phyloP scores from a whole-genome alignment of 2,888 invertebrate genomes.

The Adela reaumurella region DNA sequence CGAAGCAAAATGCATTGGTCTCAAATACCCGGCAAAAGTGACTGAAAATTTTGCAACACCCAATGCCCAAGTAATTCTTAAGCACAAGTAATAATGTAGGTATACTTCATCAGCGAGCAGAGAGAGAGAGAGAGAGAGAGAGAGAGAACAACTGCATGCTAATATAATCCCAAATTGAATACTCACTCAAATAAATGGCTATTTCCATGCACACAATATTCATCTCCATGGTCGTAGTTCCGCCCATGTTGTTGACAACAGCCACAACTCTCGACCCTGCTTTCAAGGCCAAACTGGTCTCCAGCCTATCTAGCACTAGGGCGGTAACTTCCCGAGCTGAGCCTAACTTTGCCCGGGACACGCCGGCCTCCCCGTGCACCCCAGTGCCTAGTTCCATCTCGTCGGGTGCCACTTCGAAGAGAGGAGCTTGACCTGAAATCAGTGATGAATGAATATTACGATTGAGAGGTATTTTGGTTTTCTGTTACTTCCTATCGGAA shows the following conservation, averaged over 20 bases:
- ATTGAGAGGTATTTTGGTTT: too few species aligned
- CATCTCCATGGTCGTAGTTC: constrained; percentile 71
- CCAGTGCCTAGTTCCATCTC: constrained; percentile 65
- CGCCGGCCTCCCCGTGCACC: constrained; percentile 54
- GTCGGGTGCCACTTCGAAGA: constrained; percentile 60
- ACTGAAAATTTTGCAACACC: too few species aligned
- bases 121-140: too few species aligned
- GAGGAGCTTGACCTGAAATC: constrained; percentile 53
- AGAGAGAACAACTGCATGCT: too few species aligned
- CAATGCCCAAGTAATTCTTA: too few species aligned
- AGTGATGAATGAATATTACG: too few species aligned
- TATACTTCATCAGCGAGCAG: too few species aligned
- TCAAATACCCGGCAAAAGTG: too few species aligned
- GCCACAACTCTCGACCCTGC: constrained; percentile 52
- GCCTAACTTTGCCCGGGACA: constrained; percentile 36
- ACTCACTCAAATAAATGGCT: constrained; percentile 59
- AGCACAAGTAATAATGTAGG: too few species aligned
- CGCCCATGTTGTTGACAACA: constrained; percentile 77
- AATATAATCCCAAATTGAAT: not conserved
- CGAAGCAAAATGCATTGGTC: too few species aligned
- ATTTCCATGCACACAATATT: constrained; percentile 67
- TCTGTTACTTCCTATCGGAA: too few species aligned
- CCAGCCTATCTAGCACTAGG: constrained; percentile 46
- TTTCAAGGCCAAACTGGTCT: constrained; percentile 28
- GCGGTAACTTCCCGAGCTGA: constrained; percentile 44